A percentile compares a stretch with the other conserved stretches of the same genome.
Conservation (phyloP, 1,140 invertebrate genomes). For the Dendroctonus valens region DNA sequence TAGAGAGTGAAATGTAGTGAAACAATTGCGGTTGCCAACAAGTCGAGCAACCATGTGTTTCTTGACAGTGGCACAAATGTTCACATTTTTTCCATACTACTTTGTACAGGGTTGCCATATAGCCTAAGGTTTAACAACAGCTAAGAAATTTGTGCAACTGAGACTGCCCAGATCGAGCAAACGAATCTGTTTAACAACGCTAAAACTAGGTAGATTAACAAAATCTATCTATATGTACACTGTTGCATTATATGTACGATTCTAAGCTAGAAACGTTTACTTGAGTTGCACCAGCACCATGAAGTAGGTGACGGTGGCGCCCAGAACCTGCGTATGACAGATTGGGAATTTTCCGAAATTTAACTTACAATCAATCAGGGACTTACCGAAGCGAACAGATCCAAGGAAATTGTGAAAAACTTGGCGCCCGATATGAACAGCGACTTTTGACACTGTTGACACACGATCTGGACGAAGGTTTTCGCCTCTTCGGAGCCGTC, state of each 20-base stretch:
- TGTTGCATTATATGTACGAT: not conserved
- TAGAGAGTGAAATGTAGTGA: not conserved
- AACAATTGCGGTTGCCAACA: not conserved
- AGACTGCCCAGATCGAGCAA: not conserved
- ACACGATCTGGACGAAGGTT: conserved; percentile 86
- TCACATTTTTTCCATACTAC: not conserved
- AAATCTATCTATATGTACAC: conserved; percentile 1
- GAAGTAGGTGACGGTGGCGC: conserved; percentile 85
- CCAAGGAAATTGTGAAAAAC: conserved; percentile 82
- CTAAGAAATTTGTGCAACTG: not conserved
- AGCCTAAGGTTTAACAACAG: not conserved
- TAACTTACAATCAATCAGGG: not conserved
- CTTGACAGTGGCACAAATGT: no score
- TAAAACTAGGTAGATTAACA: not conserved
- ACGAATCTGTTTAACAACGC: not conserved
- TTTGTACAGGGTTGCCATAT: not conserved
- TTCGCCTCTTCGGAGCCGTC: conserved; percentile 85
- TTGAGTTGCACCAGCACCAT: conserved; percentile 86
- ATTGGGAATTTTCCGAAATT: not conserved
- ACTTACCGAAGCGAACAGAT: conserved; percentile 77
- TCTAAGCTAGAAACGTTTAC: conserved; percentile 50
- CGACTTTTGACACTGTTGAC: conserved; percentile 83
- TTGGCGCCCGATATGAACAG: conserved; percentile 84
- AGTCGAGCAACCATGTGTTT: not conserved
- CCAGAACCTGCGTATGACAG: conserved; percentile 66